Evolutionary conservation across 2,797 vertebrate species (phyloP), one percentile per base, ranked within the genome.

Genomic region (Epinephelus coioides): DNA sequence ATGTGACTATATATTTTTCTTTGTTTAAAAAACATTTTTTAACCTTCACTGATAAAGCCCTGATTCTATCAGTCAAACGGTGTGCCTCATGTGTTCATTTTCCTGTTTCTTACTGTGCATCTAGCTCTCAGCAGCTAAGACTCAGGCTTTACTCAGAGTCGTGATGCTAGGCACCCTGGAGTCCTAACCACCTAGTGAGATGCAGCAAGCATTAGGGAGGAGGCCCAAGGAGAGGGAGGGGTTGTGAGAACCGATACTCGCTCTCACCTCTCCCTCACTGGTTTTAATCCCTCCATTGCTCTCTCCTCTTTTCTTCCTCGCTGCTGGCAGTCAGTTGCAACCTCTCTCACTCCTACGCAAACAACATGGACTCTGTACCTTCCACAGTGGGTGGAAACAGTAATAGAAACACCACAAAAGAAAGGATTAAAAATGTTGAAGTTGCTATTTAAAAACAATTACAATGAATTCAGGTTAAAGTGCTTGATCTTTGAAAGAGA

Each of bases 271-370:
- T 82, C 47, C 44, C 68, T 69, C 2, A 10, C 68, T 56, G 56
- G 3, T 30, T 82, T 71, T 87, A 86, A 92, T 86, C 86, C 81
- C 63, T 65, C 62, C 27, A 62, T 70, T 65, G 55, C 44, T 55
- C 70, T 49, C 61, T 70, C 30, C 61, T 70, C 38, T 67, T 57
- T 71, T 81, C 47, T 76, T 63, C 34, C 55, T 68, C 40, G 2
- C 72, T 81, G 66, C 77, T 73, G 70, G 62, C 34, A 73, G 69
- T 49, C 0, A 23, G 46, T 61, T 64, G 50, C 66, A 81, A 81
- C 82, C 84, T 91, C 81, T 80, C 73, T 69, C 84, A 85, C 89
- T 83, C 88, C 86, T 63, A 89, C 86, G 2, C 65, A 47, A 77
- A 73, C 75, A 79, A 77, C 65, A 76, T 14, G 34, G 60, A 61